A percentile compares a stretch with the other conserved stretches of the same genome.
Conservation (phyloP, 2,113 vertebrate species). For the Oophaga pumilio region DNA sequence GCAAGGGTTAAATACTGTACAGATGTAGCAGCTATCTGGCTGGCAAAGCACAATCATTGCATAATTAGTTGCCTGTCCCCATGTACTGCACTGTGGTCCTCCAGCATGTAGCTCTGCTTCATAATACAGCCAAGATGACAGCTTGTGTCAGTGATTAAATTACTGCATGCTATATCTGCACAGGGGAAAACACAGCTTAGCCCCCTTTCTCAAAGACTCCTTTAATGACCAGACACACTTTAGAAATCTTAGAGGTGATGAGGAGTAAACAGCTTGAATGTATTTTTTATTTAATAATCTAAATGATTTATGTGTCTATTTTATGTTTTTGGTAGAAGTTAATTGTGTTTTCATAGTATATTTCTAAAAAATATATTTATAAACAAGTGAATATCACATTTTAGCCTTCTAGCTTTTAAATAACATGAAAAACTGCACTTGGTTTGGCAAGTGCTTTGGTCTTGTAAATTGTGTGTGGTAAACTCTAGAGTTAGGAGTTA, state of each 20-base stretch:
- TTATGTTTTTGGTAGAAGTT: not conserved
- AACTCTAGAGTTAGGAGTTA: too few species aligned
- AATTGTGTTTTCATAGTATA: not conserved
- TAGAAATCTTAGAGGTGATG: too few species aligned
- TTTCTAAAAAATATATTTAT: not conserved
- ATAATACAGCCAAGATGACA: not conserved
- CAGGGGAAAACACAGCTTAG: not conserved
- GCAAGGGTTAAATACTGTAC: not conserved
- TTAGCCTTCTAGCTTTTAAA: not conserved
- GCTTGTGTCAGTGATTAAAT: not conserved
- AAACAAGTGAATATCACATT: not conserved
- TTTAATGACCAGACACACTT: not conserved
- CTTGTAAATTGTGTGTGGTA: too few species aligned
- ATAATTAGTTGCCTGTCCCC: not conserved
- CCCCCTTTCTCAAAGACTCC: not conserved
- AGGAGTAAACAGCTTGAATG: too few species aligned
- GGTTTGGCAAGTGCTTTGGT: too few species aligned
- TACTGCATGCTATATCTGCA: not conserved
- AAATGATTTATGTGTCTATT: not conserved
- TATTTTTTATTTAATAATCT: not conserved
- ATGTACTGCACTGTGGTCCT: not conserved
- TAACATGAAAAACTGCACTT: too few species aligned
- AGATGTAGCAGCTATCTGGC: not conserved
- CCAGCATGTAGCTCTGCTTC: not conserved
- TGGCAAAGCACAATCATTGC: not conserved